phyloP scores from a whole-genome alignment of 2,113 vertebrate species.

The Eolophus roseicapilla region DNA sequence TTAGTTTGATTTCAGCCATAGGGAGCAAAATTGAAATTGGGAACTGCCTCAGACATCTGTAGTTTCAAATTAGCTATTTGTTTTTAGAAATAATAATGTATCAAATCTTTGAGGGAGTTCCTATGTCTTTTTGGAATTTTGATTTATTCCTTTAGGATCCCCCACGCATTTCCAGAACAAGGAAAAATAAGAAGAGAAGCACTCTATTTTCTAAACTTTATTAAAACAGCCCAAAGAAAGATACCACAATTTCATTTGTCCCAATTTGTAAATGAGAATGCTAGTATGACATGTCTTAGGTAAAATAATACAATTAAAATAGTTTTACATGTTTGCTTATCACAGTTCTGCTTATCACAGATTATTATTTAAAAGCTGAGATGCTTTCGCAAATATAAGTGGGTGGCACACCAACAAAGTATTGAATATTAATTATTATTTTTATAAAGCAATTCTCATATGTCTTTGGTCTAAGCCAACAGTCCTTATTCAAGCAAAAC shows the following conservation, averaged over 20 bases:
- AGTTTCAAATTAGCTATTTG: slow-evolving; percentile 15
- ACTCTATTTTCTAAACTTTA: not conserved
- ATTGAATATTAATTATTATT: slow-evolving; percentile 46
- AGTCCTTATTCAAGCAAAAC: slow-evolving; percentile 43
- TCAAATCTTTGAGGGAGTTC: not conserved
- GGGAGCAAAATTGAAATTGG: not conserved
- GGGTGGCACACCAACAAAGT: not conserved
- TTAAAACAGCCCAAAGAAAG: not conserved
- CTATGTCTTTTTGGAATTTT: not conserved
- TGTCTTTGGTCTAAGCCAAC: slow-evolving; percentile 13
- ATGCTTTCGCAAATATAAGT: not conserved
- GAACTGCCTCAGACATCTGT: not conserved
- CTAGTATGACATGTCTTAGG: not conserved
- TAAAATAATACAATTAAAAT: not conserved
- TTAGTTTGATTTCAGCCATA: not conserved
- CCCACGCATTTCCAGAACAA: not conserved
- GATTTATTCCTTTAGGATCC: not conserved
- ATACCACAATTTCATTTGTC: not conserved
- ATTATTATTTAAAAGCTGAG: slow-evolving; percentile 1
- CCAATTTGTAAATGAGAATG: not conserved
- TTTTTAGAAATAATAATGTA: slow-evolving; percentile 6
- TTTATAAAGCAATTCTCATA: slow-evolving; percentile 24
- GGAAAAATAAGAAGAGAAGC: not conserved
- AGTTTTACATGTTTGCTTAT: not conserved
- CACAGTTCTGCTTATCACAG: not conserved